Evolutionary conservation across 2,113 vertebrate species (phyloP), one percentile per base, ranked within the genome.

Genomic region (Phoenicopterus ruber): DNA sequence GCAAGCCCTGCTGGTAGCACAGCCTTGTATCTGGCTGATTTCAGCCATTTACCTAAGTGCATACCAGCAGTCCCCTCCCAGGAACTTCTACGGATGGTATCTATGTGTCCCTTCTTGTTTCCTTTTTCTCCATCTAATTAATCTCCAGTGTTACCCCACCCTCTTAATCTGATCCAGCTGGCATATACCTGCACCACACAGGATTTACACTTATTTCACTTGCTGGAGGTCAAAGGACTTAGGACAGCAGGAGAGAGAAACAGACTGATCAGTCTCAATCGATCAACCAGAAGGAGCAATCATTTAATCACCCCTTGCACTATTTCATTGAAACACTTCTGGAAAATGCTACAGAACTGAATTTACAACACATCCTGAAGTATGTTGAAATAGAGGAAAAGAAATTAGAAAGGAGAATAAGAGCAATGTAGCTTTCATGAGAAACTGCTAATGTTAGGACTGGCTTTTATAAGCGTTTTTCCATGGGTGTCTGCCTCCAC

Each of bases 31-130:
- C 89, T 47, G 52, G 14, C 61, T 76, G n/a, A 94, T 87, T 94
- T 63, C 77, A 89, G 89, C 31, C 29, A 8, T 58, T 50, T 84
- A 63, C 81, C 31, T 72, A 80, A 80, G 42, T 13, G 11, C 36
- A 13, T 11, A 32, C 58, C 38, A 73, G 34, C 52, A 73, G 40
- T 49, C 85, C 93, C 78, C 94, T 91, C 93, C 90, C 82, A 94
- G 87, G 84, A 95, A 93, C 71, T 90, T 82, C 82, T 86, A 49
- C 2, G 20, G 73, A 90, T 93, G 74, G 22, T 88, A 76, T 84
- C 81, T 93, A 34, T 96, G 52, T 94, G 89, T 85, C 87, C 87
- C 74, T 94, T 96, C 91, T 96, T 89, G 81, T 76, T 95, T 88
- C 90, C 54, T 85, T 85, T 95, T 88, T 82, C 70, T 73, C 54